phyloP scores from a whole-genome alignment of 2,113 vertebrate species.

The Mionectes macconnelli region DNA sequence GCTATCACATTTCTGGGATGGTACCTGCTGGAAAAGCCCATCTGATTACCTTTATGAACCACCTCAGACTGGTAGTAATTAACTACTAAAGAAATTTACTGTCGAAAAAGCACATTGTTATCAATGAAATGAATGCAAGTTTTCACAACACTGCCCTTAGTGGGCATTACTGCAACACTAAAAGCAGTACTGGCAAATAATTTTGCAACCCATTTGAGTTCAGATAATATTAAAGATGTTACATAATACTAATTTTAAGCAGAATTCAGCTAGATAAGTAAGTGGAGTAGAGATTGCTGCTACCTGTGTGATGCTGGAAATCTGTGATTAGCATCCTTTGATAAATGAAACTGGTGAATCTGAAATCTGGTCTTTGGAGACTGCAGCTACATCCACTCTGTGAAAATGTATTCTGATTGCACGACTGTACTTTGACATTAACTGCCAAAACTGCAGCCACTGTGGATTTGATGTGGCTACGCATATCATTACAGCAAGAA shows the following conservation, averaged over 20 bases:
- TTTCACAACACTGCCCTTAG: conserved; percentile 3
- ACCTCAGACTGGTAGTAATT: conserved; percentile 37
- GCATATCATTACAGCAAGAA: background rate
- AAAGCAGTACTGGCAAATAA: background rate
- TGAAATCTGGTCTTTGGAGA: background rate
- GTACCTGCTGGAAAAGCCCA: background rate
- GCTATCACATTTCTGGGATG: background rate
- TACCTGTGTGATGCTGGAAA: background rate
- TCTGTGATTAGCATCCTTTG: background rate
- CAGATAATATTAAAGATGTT: background rate
- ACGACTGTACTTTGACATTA: background rate
- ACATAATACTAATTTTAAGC: background rate
- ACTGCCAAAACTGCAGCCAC: background rate
- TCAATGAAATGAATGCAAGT: conserved; percentile 5
- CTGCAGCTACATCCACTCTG: background rate
- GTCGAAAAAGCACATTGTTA: conserved; percentile 27
- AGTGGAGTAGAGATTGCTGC: background rate
- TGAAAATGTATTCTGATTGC: background rate
- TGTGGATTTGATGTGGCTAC: background rate
- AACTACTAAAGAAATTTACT: conserved; percentile 16
- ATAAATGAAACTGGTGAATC: background rate
- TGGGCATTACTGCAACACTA: background rate
- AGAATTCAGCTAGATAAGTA: background rate
- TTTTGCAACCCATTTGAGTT: background rate
- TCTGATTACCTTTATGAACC: conserved; percentile 56